Conservation (phyloP, 2,113 vertebrate species). For the Gadus macrocephalus region DNA sequence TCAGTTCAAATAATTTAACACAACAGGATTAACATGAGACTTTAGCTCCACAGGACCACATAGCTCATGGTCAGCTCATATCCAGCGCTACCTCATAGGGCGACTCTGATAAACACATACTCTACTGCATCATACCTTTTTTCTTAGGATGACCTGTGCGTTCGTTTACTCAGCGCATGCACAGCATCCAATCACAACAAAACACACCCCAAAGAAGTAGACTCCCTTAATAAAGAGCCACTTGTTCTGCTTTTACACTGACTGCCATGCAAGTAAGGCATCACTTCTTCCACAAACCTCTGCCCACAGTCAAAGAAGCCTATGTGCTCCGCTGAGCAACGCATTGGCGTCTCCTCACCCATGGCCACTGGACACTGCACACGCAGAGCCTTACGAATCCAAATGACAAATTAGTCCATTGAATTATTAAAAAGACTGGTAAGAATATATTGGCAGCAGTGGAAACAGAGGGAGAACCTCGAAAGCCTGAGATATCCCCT, state of each 20-base stretch:
- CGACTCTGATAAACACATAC: too few species aligned
- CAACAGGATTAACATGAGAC: too few species aligned
- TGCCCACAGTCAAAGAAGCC: constrained; percentile 41
- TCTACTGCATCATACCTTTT: too few species aligned
- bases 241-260: constrained; percentile 32
- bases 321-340: constrained; percentile 50
- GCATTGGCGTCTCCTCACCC: constrained; percentile 27
- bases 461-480: too few species aligned
- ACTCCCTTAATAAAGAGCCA: constrained; percentile 16
- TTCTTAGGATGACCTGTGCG: not conserved
- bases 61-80: too few species aligned
- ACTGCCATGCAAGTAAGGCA: constrained; percentile 26
- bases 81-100: too few species aligned
- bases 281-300: constrained; percentile 54
- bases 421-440: not conserved
- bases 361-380: constrained; percentile 7
- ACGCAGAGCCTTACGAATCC: constrained; percentile 33
- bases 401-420: constrained; percentile 24
- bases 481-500: too few species aligned
- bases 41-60: too few species aligned
- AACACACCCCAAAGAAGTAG: constrained; percentile 33
- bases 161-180: not conserved
- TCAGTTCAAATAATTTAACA: too few species aligned
- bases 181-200: constrained; percentile 23
- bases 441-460: not conserved